Evolutionary conservation across 1,140 invertebrate genomes (phyloP).

Genomic region (Temnothorax curvispinosus): DNA sequence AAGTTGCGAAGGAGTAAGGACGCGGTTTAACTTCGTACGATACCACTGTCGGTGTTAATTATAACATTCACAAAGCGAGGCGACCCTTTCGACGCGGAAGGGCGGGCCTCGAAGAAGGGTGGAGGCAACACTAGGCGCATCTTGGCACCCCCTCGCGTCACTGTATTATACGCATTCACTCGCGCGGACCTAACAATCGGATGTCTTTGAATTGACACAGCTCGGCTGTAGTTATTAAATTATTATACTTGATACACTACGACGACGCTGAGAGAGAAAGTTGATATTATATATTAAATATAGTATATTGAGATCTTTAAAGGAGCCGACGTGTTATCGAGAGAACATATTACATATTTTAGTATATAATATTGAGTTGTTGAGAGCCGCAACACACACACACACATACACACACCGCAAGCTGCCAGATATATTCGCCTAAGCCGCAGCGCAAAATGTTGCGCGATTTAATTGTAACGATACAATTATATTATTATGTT

Average conservation of each 20-base stretch:
- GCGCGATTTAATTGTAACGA: not conserved
- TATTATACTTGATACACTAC: conserved; percentile 30
- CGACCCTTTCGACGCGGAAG: not conserved
- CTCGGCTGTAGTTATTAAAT: conserved; percentile 23
- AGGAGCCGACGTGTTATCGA: conserved; percentile 38
- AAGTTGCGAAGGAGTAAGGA: not conserved
- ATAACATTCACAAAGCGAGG: not conserved
- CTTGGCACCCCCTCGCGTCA: conserved; percentile 22
- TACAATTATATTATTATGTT: conserved; percentile 32
- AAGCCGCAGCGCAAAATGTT: not conserved
- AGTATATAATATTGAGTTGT: conserved; percentile 54
- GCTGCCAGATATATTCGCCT: conserved; percentile 19
- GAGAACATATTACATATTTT: conserved; percentile 43
- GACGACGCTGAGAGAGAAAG: conserved; percentile 8
- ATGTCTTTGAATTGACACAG: not conserved
- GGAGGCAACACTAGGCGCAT: conserved; percentile 17
- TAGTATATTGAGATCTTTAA: conserved; percentile 57
- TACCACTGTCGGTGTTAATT: conserved; percentile 27
- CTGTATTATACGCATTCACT: conserved; percentile 57
- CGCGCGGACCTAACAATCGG: conserved; percentile 48
- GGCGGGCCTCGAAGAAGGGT: not conserved
- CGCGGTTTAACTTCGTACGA: conserved; percentile 7
- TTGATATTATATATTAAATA: conserved; percentile 60
- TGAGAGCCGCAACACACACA: conserved; percentile 2
- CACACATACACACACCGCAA: not conserved